Conservation (phyloP, 2,888 invertebrate species). For the Cyclophora albipunctata region DNA sequence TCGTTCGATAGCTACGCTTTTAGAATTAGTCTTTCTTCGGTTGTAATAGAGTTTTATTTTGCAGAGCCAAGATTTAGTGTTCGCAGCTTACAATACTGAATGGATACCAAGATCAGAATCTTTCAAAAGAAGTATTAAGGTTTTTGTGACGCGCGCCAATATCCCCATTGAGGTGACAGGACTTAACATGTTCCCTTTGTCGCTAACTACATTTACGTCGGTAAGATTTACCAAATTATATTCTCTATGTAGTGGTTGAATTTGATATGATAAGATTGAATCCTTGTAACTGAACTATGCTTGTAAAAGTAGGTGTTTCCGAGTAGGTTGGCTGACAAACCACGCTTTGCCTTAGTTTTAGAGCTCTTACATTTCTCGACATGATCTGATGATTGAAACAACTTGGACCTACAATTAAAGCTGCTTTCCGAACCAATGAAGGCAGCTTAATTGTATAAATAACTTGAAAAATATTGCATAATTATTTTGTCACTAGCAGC, state of each 20-base stretch:
- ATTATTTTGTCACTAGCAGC: too few species aligned
- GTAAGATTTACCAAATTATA: conserved; percentile 22
- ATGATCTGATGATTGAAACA: too few species aligned
- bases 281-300: neutral
- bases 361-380: too few species aligned
- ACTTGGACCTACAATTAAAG: too few species aligned
- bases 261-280: neutral
- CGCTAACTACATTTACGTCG: conserved; percentile 43
- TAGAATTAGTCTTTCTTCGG: too few species aligned
- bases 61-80: conserved; percentile 40
- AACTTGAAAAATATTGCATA: too few species aligned
- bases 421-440: too few species aligned
- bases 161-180: conserved; percentile 39
- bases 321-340: too few species aligned
- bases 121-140: conserved; percentile 39
- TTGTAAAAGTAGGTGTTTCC: neutral
- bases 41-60: conserved; percentile 13
- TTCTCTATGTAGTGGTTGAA: neutral
- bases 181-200: conserved; percentile 43
- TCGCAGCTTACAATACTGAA: conserved; percentile 45
- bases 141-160: conserved; percentile 41
- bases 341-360: too few species aligned
- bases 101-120: conserved; percentile 43
- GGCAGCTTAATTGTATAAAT: too few species aligned
- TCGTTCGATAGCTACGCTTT: too few species aligned